phyloP scores from a whole-genome alignment of 2,888 invertebrate genomes.

The Polietes domitor region DNA sequence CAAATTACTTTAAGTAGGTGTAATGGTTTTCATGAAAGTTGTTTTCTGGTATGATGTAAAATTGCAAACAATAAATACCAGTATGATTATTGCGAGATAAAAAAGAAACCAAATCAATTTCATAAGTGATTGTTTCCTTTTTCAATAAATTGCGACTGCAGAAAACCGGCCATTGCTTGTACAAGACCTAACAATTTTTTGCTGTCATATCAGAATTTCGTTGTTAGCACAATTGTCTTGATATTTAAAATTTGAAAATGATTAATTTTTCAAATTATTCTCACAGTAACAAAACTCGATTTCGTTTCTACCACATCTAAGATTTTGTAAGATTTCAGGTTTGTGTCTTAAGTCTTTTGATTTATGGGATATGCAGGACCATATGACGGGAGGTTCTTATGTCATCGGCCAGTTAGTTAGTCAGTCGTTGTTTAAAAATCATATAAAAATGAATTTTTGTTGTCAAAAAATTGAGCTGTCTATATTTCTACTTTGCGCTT shows the following conservation, averaged over 20 bases:
- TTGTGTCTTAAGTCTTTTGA: constrained; percentile 41
- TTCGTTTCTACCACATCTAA: not conserved
- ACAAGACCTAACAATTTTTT: not conserved
- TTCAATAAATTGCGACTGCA: not conserved
- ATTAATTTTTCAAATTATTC: not conserved
- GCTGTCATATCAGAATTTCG: not conserved
- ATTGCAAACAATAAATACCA: not conserved
- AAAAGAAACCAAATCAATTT: not conserved
- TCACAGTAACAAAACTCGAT: not conserved
- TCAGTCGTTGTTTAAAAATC: too few species aligned
- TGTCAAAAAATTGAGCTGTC: too few species aligned
- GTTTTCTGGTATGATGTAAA: constrained; percentile 58
- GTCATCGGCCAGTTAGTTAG: not conserved
- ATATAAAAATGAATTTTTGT: too few species aligned
- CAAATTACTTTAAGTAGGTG: constrained; percentile 49
- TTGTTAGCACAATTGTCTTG: not conserved
- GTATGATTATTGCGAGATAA: not conserved
- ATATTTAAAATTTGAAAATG: not conserved
- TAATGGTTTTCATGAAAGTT: constrained; percentile 58
- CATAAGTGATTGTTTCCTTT: constrained; percentile 28
- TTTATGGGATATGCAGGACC: constrained; percentile 1
- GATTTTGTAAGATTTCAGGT: constrained; percentile 15
- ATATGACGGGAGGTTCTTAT: not conserved
- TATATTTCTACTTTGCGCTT: too few species aligned
- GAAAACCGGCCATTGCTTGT: constrained; percentile 23